Evolutionary conservation across 2,888 invertebrate genomes (phyloP).

Genomic region (Leptopilina syphax): DNA sequence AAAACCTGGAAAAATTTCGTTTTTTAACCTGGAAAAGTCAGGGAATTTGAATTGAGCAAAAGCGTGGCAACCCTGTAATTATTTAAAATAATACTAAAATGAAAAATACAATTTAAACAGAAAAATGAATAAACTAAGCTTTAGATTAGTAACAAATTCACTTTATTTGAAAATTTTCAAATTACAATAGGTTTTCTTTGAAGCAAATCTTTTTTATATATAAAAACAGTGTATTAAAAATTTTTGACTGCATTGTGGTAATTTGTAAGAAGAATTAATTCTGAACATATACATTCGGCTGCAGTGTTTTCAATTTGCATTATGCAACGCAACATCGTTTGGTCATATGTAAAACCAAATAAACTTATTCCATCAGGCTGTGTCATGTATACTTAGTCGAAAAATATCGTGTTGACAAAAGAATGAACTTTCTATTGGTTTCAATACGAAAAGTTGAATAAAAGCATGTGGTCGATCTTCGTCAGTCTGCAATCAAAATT

Average conservation of each 20-base stretch:
- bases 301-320: background rate
- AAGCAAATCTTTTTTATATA: conserved; percentile 5
- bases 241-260: background rate
- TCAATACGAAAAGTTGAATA: conserved; percentile 94
- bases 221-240: conserved; percentile 3
- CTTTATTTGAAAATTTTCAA: conserved; percentile 1
- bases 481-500: conserved; percentile 86
- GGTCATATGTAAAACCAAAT: background rate
- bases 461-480: conserved; percentile 97
- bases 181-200: conserved; percentile 4
- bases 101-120: no score
- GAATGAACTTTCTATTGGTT: conserved; percentile 90
- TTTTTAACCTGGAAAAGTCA: no score
- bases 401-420: conserved; percentile 98
- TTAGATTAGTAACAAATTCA: conserved; percentile 5
- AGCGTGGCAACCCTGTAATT: no score
- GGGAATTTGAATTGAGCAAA: no score
- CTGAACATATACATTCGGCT: background rate
- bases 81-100: no score
- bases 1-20: no score
- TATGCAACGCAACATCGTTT: background rate
- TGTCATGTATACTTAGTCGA: conserved; percentile 94
- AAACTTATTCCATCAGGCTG: conserved; percentile 77
- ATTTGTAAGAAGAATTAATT: background rate
- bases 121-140: background rate